A percentile compares a stretch with the other conserved stretches of the same genome.
Conservation (phyloP, 2,113 vertebrate genomes). For the Romanogobio albipinnatus region DNA sequence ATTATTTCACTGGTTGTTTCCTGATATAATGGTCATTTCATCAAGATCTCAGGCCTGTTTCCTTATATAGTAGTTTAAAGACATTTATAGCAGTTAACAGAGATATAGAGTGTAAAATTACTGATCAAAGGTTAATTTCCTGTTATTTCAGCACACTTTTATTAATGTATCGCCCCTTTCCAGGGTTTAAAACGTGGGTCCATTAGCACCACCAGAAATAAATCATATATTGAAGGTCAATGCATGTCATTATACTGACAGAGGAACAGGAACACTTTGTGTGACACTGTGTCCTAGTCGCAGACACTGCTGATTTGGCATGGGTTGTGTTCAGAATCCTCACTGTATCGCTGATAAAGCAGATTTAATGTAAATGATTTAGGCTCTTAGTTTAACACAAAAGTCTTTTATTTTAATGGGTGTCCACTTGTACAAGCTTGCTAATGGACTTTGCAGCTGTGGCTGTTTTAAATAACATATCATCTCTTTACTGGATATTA, state of each 20-base stretch:
- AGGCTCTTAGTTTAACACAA: neutral
- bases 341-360: neutral
- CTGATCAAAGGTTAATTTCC: no score
- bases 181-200: neutral
- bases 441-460: neutral
- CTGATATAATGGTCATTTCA: neutral
- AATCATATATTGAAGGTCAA: neutral
- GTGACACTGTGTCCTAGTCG: neutral
- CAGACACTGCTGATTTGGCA: neutral
- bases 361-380: neutral
- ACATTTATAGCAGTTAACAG: neutral
- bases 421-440: neutral
- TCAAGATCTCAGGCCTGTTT: neutral
- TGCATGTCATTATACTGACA: neutral
- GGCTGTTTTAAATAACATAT: neutral
- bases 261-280: neutral
- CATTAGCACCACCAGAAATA: neutral
- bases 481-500: neutral
- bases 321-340: neutral
- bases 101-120: neutral
- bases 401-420: neutral
- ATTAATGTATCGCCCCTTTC: neutral
- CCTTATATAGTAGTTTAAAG: neutral
- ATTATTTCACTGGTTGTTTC: neutral
- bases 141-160: neutral